Conservation (phyloP, 2,113 vertebrate species). For the Ivindomyrus marchei region DNA sequence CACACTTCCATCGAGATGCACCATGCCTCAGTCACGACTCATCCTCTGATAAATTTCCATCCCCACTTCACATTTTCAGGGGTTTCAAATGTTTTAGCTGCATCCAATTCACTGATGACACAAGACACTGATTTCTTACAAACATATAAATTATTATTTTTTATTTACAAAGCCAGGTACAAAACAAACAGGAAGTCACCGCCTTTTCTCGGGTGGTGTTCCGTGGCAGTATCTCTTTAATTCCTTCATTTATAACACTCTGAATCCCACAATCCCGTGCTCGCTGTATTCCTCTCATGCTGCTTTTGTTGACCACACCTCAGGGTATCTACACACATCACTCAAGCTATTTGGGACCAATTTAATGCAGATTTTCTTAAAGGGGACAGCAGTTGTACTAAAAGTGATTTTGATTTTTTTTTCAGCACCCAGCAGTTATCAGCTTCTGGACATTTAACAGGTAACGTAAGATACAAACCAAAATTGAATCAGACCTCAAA, state of each 20-base stretch:
- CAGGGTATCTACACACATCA: not conserved
- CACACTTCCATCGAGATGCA: not conserved
- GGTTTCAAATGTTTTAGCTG: not conserved
- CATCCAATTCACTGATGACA: not conserved
- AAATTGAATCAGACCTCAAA: slow-evolving; percentile 61
- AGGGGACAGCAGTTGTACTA: not conserved
- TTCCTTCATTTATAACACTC: not conserved
- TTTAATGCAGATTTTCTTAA: not conserved
- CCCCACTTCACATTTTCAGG: not conserved
- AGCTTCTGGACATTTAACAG: not conserved
- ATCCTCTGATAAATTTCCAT: not conserved
- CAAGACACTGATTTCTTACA: slow-evolving; percentile 32
- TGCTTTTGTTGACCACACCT: not conserved
- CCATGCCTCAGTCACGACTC: not conserved
- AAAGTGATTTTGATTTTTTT: not conserved
- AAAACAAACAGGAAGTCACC: slow-evolving; percentile 59
- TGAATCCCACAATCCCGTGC: not conserved
- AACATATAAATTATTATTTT: slow-evolving; percentile 86
- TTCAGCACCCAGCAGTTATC: not conserved
- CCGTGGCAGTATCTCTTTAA: slow-evolving; percentile 53
- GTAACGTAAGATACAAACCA: slow-evolving; percentile 35
- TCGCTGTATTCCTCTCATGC: not conserved
- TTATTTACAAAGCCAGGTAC: slow-evolving; percentile 86
- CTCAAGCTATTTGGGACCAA: not conserved
- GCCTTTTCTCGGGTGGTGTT: slow-evolving; percentile 55